Evolutionary conservation across 2,797 vertebrate genomes (phyloP).

Genomic region (Enteromius radiatus): DNA sequence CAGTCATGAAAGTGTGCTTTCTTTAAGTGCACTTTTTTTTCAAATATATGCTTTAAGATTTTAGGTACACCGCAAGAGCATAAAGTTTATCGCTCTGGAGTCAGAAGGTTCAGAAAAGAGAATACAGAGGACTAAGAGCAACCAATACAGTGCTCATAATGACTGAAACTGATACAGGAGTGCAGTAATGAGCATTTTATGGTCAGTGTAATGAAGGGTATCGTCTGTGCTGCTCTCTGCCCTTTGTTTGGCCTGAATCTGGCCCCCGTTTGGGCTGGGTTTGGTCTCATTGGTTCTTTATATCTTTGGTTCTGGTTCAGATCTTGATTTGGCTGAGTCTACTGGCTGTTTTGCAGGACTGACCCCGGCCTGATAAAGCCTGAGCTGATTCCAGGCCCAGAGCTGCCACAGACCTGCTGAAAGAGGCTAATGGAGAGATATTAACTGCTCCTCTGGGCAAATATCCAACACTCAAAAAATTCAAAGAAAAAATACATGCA

Average conservation of each 20-base stretch:
- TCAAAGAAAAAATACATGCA: slow-evolving; percentile 32
- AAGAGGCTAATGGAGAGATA: slow-evolving; percentile 50
- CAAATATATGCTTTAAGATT: background rate
- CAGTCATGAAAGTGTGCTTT: background rate
- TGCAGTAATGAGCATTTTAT: slow-evolving; percentile 30
- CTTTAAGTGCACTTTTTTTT: too few species aligned
- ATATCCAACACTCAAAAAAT: slow-evolving; percentile 46
- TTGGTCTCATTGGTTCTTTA: slow-evolving; percentile 13
- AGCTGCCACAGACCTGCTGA: slow-evolving; percentile 38
- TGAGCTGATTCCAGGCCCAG: slow-evolving; percentile 44
- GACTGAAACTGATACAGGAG: background rate
- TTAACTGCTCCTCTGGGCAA: slow-evolving; percentile 58
- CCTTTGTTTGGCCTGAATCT: slow-evolving; percentile 18
- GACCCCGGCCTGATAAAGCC: slow-evolving; percentile 52
- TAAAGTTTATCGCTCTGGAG: background rate
- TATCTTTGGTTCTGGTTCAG: slow-evolving; percentile 46
- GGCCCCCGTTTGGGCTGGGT: slow-evolving; percentile 9
- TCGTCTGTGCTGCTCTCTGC: slow-evolving; percentile 23
- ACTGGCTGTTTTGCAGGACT: slow-evolving; percentile 34
- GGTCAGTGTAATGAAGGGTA: background rate
- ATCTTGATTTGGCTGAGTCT: slow-evolving; percentile 57
- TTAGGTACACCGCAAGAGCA: too few species aligned
- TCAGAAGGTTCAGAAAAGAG: background rate
- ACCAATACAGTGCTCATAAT: background rate
- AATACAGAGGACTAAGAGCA: background rate